phyloP scores from a whole-genome alignment of 2,797 vertebrate species.

The Rhynchotus rufescens region DNA sequence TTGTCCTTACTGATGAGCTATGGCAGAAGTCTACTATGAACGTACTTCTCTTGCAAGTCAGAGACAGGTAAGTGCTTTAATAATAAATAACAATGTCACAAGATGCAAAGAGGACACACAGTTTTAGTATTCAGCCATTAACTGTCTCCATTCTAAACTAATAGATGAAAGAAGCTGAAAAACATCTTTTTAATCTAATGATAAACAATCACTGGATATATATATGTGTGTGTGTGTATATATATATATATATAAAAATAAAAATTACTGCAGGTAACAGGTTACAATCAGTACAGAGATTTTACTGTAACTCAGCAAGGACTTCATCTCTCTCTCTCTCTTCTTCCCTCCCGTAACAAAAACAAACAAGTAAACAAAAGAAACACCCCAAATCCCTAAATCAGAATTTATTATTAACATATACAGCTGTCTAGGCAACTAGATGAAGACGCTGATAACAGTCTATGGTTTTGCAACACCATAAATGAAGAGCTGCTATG shows the following conservation, averaged over 20 bases:
- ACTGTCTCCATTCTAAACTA: background rate
- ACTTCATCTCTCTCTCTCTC: background rate
- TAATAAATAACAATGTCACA: background rate
- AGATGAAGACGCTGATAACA: background rate
- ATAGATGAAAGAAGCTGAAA: accelerated
- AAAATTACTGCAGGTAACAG: background rate
- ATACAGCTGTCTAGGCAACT: background rate
- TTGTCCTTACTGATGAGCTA: background rate
- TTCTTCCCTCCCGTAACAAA: background rate
- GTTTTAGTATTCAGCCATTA: background rate
- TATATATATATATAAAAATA: no score
- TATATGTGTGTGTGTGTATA: no score
- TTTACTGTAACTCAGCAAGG: background rate
- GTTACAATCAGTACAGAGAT: background rate
- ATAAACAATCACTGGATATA: no score
- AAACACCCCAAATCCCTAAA: background rate
- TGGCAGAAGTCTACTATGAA: background rate
- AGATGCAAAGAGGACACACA: background rate
- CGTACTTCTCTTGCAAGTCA: background rate
- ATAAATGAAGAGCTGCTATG: background rate
- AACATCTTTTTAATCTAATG: background rate
- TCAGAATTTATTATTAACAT: background rate
- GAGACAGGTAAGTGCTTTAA: background rate
- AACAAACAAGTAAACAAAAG: no score
- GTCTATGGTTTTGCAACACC: background rate